Evolutionary conservation across 2,888 invertebrate species (phyloP).

Genomic region (Leptura quadrifasciata): DNA sequence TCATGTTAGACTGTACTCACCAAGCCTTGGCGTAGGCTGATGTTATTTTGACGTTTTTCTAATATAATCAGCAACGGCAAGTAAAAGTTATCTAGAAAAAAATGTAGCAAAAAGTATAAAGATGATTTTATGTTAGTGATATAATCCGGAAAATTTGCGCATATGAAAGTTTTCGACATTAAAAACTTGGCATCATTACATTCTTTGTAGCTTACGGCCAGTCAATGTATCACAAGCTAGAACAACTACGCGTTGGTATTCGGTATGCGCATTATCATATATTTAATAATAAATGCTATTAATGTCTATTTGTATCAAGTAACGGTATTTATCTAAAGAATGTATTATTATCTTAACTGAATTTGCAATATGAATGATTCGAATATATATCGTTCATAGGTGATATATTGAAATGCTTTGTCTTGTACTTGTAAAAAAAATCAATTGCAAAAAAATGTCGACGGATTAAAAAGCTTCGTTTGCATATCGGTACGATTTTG

Average conservation of each 20-base stretch:
- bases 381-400: neutral
- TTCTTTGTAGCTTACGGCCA: neutral
- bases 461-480: neutral
- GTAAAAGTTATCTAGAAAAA: conserved; percentile 40
- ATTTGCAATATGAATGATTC: neutral
- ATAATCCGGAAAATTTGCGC: conserved; percentile 16
- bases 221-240: neutral
- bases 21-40: conserved; percentile 52
- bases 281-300: conserved; percentile 25
- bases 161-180: conserved; percentile 33
- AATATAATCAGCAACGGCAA: conserved; percentile 32
- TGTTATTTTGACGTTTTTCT: conserved; percentile 52
- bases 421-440: neutral
- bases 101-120: conserved; percentile 39
- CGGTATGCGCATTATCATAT: conserved; percentile 40
- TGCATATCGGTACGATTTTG: neutral
- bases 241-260: conserved; percentile 30
- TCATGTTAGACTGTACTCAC: conserved; percentile 53
- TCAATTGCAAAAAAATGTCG: conserved; percentile 8
- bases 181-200: conserved; percentile 37
- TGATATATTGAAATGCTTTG: neutral
- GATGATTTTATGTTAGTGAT: conserved; percentile 44
- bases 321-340: conserved; percentile 6
- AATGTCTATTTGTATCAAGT: neutral
- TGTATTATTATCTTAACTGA: neutral